These are phyloP conservation scores for Brachypalpus laphriformis DNA, from an alignment of 2,888 invertebrate genomes.

Conservation along the genomic window DNA sequence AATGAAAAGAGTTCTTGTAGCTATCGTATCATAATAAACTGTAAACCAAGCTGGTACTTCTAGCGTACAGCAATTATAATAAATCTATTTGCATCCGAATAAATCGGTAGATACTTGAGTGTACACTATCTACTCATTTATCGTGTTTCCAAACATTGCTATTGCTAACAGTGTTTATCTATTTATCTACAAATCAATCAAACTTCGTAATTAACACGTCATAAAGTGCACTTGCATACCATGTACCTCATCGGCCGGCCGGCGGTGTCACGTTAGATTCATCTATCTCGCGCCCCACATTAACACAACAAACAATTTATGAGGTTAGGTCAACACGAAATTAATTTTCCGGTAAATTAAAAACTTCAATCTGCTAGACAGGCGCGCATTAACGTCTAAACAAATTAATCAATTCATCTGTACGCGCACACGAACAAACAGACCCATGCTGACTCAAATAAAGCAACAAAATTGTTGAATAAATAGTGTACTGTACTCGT, in stretches of 20 bases:
- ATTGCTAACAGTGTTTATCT: conserved; percentile 55
- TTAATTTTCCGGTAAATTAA: conserved; percentile 73
- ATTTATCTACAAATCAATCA: conserved; percentile 67
- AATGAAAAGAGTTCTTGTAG: no score
- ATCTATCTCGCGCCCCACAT: conserved; percentile 6
- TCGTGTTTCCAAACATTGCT: conserved; percentile 41
- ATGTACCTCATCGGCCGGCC: conserved; percentile 2
- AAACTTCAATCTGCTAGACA: conserved; percentile 66
- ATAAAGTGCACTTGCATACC: conserved; percentile 62
- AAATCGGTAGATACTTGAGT: conserved; percentile 21
- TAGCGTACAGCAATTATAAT: background rate
- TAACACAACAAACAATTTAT: conserved; percentile 55
- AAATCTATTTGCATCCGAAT: conserved; percentile 17
- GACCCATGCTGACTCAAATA: conserved; percentile 11
- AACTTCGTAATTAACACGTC: conserved; percentile 64
- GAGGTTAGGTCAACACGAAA: conserved; percentile 70
- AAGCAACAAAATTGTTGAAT: conserved; percentile 50
- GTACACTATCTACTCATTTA: conserved; percentile 27
- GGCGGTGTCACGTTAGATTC: conserved; percentile 1
- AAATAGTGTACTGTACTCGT: conserved; percentile 19
- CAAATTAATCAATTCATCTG: conserved; percentile 65
- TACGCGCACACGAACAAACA: conserved; percentile 1
- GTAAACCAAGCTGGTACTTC: no score
- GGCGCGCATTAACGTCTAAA: conserved; percentile 59
- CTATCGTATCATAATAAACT: no score